phyloP scores from a whole-genome alignment of 1,140 invertebrate species.

The Rhopalosiphum padi region DNA sequence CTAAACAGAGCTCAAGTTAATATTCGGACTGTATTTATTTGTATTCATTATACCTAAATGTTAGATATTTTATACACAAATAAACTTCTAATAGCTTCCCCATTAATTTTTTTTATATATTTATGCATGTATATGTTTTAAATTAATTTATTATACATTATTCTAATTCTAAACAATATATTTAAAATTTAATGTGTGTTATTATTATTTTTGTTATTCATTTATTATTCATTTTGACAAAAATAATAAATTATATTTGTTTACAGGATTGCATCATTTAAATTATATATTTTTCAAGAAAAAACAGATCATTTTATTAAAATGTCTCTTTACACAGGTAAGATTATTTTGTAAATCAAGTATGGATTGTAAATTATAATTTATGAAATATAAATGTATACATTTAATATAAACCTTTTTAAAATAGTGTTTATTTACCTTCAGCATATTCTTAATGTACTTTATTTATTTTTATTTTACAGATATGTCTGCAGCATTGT shows the following conservation, averaged over 20 bases:
- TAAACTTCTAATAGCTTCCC: background rate
- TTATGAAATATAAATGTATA: background rate
- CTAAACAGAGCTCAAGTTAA: no score
- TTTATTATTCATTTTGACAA: background rate
- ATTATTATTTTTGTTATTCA: background rate
- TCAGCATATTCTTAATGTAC: background rate
- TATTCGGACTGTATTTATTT: no score
- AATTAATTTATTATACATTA: background rate
- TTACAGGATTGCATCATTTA: constrained; percentile 15
- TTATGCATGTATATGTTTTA: background rate
- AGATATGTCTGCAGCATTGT: constrained; percentile 77
- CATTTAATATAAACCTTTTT: background rate
- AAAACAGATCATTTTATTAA: background rate
- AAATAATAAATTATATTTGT: background rate
- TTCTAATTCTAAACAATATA: background rate
- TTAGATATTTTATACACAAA: background rate
- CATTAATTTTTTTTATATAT: background rate
- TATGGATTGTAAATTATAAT: background rate
- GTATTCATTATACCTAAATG: no score
- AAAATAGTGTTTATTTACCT: background rate
- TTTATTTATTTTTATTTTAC: constrained; percentile 20
- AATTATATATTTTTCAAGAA: background rate
- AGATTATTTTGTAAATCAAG: background rate
- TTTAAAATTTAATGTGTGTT: background rate
- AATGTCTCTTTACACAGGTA: constrained; percentile 52